Evolutionary conservation across 2,888 invertebrate genomes (phyloP).

Genomic region (Liopterus haemorrhoidalis): DNA sequence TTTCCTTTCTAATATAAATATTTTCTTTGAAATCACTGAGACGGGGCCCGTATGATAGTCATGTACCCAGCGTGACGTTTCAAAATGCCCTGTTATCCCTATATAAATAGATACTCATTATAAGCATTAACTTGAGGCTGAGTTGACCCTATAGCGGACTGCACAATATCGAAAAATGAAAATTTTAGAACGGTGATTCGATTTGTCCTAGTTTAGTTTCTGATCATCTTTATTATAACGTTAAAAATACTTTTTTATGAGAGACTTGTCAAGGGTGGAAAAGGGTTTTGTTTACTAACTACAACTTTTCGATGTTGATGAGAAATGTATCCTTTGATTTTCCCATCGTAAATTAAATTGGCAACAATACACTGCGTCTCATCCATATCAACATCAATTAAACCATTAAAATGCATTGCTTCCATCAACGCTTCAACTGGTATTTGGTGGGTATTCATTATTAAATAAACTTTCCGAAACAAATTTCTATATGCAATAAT

Average conservation of each 20-base stretch:
- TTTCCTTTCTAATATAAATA: too few species aligned
- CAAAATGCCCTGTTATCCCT: too few species aligned
- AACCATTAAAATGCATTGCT: slow-evolving; percentile 75
- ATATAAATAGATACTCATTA: too few species aligned
- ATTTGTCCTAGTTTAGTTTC: too few species aligned
- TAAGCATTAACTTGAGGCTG: too few species aligned
- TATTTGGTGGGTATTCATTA: slow-evolving; percentile 77
- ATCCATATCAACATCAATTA: slow-evolving; percentile 82
- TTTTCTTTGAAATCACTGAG: too few species aligned
- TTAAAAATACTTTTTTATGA: slow-evolving; percentile 39
- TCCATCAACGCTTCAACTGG: slow-evolving; percentile 77
- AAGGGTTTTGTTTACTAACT: slow-evolving; percentile 94
- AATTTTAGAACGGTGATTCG: too few species aligned
- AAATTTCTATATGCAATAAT: slow-evolving; percentile 92
- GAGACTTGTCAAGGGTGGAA: slow-evolving; percentile 70
- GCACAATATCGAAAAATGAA: too few species aligned
- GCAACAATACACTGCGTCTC: slow-evolving; percentile 96
- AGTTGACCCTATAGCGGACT: too few species aligned
- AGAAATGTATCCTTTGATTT: slow-evolving; percentile 97
- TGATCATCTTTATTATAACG: too few species aligned
- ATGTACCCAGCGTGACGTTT: too few species aligned
- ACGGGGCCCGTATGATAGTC: too few species aligned
- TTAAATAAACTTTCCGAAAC: slow-evolving; percentile 83
- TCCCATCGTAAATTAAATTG: slow-evolving; percentile 92
- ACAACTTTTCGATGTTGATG: slow-evolving; percentile 95